These are phyloP conservation scores for Hydractinia symbiolongicarpus DNA, from an alignment of 30 jellyfish, hydroid and myxozoan genomes.

Conservation along the genomic window DNA sequence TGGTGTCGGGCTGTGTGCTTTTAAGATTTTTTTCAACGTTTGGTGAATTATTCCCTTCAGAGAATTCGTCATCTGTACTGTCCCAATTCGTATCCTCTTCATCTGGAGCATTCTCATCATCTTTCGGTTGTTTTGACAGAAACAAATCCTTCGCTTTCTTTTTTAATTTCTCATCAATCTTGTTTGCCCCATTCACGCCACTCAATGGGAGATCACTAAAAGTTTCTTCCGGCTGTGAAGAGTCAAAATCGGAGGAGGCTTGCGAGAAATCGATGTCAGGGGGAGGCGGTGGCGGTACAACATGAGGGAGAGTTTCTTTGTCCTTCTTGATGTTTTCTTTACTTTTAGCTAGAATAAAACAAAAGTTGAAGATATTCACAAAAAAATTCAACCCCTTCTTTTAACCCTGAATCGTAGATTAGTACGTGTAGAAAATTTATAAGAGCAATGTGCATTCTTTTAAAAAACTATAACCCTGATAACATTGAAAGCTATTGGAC, in stretches of 20 bases:
- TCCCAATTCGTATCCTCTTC: constrained; percentile 19
- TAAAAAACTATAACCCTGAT: too few species aligned
- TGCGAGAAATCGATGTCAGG: constrained; percentile 9
- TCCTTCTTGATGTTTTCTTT: not conserved
- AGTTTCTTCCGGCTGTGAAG: constrained; percentile 30
- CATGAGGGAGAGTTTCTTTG: constrained; percentile 2
- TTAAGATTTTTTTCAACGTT: not conserved
- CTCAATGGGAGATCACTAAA: constrained; percentile 36
- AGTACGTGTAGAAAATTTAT: too few species aligned
- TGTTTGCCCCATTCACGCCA: constrained; percentile 3
- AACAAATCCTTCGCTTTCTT: not conserved
- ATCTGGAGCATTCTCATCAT: not conserved
- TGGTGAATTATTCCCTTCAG: not conserved
- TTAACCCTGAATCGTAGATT: too few species aligned
- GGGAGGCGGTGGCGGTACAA: constrained; percentile 17
- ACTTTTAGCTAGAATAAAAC: not conserved
- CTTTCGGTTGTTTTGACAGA: not conserved
- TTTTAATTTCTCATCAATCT: not conserved
- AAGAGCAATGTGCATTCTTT: too few species aligned
- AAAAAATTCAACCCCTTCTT: too few species aligned
- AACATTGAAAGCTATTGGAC: too few species aligned
- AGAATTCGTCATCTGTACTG: not conserved
- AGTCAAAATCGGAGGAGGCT: constrained; percentile 7
- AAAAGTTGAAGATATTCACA: not conserved
- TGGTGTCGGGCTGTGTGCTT: not conserved